Base-by-base conservation (phyloP, 2,888 invertebrate species). In the Asteroscopus sphinx region DNA sequence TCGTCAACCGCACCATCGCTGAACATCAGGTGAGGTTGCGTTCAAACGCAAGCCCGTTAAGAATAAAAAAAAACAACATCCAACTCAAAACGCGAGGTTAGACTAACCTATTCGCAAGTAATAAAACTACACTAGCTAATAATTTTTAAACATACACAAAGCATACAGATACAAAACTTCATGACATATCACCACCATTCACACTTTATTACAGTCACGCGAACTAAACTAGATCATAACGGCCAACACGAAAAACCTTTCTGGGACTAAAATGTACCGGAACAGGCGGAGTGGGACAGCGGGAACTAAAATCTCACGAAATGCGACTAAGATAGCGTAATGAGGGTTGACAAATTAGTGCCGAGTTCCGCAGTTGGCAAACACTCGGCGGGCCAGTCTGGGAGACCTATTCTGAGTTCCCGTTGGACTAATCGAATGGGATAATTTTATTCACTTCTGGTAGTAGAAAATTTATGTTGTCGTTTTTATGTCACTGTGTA, bases 301-400 rank as follows among this genome's bases (percentile, higher is more conserved):
- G 72, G 44, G 73, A 83, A 82, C 85, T 85, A 81, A 83, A 84
- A 83, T 81, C 81, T 82, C 84, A 73, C 79, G 80, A 75, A 84
- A 85, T 68, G 77, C 81, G 76, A 73, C 75, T 41, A 79, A 87
- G 86, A 89, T 88, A 87, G 81, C 83, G 81, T 89, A 88, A 89
- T 88, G 87, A 87, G 87, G 83, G 86, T 86, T 86, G 88, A 88
- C 87, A 87, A 89, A 89, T 89, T 88, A 87, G 87, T 83, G 81
- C 81, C 60, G 81, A 80, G 85, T 83, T 81, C 81, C 81, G 82
- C 68, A 77, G 81, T 86, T 79, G 77, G 79, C 82, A 83, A 86
- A 87, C 82, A 83, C 75, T 81, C 75, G 76, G 45, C 68, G 71
- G 62, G 67, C 56, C 54, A 54, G 47, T 52, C 46, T 41, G 42